phyloP scores from a whole-genome alignment of 1,140 invertebrate species.

The Orchestia grillus region DNA sequence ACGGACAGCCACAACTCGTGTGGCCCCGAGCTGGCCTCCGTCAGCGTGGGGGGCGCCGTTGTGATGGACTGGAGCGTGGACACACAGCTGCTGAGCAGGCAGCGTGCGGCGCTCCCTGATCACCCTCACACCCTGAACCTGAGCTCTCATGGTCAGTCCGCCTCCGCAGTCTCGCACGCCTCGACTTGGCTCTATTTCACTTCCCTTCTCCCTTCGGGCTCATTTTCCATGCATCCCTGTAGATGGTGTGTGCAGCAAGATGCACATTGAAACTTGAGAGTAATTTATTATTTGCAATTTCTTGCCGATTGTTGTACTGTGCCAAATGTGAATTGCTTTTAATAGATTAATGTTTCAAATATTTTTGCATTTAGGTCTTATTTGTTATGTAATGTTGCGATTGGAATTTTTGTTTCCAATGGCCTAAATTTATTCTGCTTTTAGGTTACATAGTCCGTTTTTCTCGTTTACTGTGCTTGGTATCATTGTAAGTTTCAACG shows the following conservation, averaged over 20 bases:
- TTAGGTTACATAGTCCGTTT: no score
- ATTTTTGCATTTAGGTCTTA: no score
- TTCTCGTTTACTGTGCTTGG: no score
- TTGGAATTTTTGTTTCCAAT: no score
- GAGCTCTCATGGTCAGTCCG: background rate
- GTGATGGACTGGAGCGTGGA: slow-evolving; percentile 36
- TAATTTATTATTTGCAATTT: no score
- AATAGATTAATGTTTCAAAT: no score
- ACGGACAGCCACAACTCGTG: slow-evolving; percentile 43
- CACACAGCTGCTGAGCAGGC: background rate
- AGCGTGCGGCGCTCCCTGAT: background rate
- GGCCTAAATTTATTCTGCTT: no score
- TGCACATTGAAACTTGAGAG: no score
- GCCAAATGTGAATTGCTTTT: no score
- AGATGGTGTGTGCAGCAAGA: background rate
- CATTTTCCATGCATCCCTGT: background rate
- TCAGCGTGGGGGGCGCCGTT: slow-evolving; percentile 33
- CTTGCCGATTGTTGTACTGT: background rate
- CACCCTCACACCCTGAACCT: background rate
- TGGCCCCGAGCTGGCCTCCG: background rate
- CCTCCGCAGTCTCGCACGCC: background rate
- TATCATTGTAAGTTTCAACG: no score
- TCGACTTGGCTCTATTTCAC: background rate
- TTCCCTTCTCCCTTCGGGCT: background rate
- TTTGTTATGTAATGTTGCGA: no score